Conservation (phyloP, 2,888 invertebrate species). For the Acleris laterana region DNA sequence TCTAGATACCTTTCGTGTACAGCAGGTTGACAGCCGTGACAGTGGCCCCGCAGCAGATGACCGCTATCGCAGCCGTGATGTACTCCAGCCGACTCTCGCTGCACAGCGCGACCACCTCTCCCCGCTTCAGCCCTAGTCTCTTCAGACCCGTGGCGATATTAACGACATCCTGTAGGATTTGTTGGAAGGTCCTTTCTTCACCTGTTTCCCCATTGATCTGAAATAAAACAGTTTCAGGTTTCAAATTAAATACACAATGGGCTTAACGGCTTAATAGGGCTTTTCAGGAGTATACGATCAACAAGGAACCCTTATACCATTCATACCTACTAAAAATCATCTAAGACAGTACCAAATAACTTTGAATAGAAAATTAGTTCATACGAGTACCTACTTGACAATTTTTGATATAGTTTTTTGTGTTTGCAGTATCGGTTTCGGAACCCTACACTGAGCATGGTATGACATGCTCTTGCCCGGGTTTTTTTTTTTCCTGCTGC, state of each 20-base stretch:
- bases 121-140: conserved; percentile 70
- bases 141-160: conserved; percentile 78
- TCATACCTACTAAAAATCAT: too few relatives aligned
- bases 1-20: conserved; percentile 74
- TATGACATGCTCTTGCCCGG: too few relatives aligned
- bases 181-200: conserved; percentile 70
- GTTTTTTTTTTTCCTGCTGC: too few relatives aligned
- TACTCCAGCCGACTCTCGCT: conserved; percentile 86
- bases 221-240: conserved; percentile 17
- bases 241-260: neutral
- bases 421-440: too few relatives aligned
- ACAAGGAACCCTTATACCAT: too few relatives aligned
- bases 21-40: conserved; percentile 84
- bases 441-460: too few relatives aligned
- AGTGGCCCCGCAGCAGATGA: conserved; percentile 81
- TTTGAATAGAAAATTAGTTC: too few relatives aligned
- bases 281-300: too few relatives aligned
- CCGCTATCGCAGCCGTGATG: conserved; percentile 74
- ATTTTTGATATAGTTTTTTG: too few relatives aligned
- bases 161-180: conserved; percentile 77
- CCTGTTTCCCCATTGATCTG: conserved; percentile 84
- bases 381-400: too few relatives aligned
- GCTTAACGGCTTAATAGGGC: neutral
- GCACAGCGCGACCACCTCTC: conserved; percentile 82
- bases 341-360: too few relatives aligned